These are phyloP conservation scores for Drosophila meridionalis DNA, from an alignment of 2,888 invertebrate species.

Conservation along the genomic window DNA sequence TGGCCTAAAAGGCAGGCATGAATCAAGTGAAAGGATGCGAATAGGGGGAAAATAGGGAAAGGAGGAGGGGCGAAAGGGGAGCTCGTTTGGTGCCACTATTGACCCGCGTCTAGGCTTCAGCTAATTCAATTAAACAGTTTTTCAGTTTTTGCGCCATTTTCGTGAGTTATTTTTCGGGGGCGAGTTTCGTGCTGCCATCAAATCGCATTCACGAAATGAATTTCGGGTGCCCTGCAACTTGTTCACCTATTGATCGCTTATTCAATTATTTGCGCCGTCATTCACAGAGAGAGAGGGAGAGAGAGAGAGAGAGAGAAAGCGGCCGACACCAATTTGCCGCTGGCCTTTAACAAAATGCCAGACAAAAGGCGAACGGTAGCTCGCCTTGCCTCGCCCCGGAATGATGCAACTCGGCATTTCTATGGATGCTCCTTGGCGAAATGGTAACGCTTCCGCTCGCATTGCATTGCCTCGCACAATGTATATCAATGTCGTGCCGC, in stretches of 20 bases:
- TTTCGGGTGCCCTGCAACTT: conserved; percentile 41
- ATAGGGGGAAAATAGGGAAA: neutral
- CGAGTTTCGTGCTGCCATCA: conserved; percentile 5
- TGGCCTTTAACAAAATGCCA: conserved; percentile 33
- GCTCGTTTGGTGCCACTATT: conserved; percentile 25
- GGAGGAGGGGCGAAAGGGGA: no score
- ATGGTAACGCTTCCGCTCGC: conserved; percentile 48
- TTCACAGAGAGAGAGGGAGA: conserved; percentile 35
- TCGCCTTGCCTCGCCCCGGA: neutral
- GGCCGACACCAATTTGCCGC: conserved; percentile 44
- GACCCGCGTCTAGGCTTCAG: conserved; percentile 32
- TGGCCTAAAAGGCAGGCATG: conserved; percentile 13
- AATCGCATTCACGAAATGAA: conserved; percentile 27
- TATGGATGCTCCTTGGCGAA: conserved; percentile 66
- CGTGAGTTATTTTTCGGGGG: conserved; percentile 3
- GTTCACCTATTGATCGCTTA: conserved; percentile 74
- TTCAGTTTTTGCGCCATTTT: conserved; percentile 25
- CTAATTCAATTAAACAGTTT: conserved; percentile 68
- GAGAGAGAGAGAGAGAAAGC: neutral
- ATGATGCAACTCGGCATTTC: conserved; percentile 74
- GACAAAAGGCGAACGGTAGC: conserved; percentile 61
- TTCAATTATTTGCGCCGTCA: conserved; percentile 73
- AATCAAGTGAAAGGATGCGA: conserved; percentile 8
- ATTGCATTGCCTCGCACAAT: conserved; percentile 54
- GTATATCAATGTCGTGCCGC: conserved; percentile 37